Conservation (phyloP, 2,888 invertebrate species). For the Stenchaetothrips biformis region DNA sequence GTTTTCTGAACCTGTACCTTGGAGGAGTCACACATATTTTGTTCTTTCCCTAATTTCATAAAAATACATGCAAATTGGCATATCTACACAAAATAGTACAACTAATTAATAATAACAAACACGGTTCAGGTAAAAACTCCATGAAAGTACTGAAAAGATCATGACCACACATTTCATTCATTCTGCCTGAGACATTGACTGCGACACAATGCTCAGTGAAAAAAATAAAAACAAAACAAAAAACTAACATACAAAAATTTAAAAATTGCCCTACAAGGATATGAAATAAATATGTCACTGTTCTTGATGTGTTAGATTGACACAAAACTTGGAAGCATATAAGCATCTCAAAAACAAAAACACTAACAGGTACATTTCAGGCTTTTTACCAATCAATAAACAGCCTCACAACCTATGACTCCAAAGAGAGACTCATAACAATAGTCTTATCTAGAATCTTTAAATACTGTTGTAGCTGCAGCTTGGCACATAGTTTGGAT, state of each 20-base stretch:
- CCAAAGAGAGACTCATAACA: not conserved
- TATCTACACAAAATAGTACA: not conserved
- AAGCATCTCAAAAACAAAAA: not conserved
- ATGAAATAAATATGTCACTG: not conserved
- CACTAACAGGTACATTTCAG: not conserved
- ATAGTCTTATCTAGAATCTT: not conserved
- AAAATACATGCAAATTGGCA: not conserved
- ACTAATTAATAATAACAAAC: not conserved
- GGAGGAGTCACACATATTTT: too few relatives aligned
- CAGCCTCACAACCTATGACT: not conserved
- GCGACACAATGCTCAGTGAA: too few relatives aligned
- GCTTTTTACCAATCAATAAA: not conserved
- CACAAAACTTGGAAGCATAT: not conserved
- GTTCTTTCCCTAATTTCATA: not conserved
- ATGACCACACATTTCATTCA: not conserved
- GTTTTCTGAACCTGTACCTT: too few relatives aligned
- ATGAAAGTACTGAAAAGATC: not conserved
- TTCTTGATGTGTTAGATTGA: not conserved
- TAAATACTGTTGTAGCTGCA: constrained; percentile 12
- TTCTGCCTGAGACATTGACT: too few relatives aligned
- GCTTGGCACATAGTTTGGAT: not conserved
- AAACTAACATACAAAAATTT: too few relatives aligned
- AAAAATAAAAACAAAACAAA: too few relatives aligned
- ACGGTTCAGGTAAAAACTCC: not conserved
- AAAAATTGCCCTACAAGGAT: not conserved